Conservation (phyloP, 2,888 invertebrate species). For the Bhutanitis thaidina region DNA sequence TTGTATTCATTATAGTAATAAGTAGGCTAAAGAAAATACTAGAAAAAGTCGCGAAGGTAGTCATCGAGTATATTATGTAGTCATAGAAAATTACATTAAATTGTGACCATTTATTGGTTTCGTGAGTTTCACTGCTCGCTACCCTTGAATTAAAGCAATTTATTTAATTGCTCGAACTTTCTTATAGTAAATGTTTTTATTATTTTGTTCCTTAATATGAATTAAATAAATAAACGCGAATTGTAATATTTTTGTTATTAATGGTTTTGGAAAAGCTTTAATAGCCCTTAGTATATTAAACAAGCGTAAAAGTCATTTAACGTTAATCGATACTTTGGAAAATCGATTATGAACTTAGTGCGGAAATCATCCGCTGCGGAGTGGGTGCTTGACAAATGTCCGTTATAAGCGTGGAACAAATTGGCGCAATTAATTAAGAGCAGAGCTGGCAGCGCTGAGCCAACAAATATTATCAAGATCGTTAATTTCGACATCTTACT, state of each 20-base stretch:
- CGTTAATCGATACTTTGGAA: conserved; percentile 60
- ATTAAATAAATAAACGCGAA: too few relatives aligned
- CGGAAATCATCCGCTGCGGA: conserved; percentile 66
- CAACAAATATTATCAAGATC: conserved; percentile 78
- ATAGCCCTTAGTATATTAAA: not conserved
- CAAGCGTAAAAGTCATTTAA: conserved; percentile 41
- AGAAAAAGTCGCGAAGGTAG: too few relatives aligned
- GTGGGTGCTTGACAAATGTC: conserved; percentile 73
- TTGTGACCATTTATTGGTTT: not conserved
- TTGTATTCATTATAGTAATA: too few relatives aligned
- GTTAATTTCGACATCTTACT: conserved; percentile 74
- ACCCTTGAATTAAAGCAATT: not conserved
- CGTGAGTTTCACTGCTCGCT: not conserved
- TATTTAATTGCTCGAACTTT: not conserved
- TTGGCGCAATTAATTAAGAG: conserved; percentile 74
- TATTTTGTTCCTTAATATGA: too few relatives aligned
- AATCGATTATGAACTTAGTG: conserved; percentile 75
- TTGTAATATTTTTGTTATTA: too few relatives aligned
- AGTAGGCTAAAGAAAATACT: too few relatives aligned
- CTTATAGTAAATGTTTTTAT: too few relatives aligned
- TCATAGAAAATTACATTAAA: not conserved
- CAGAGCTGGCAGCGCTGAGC: conserved; percentile 66
- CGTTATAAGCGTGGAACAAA: conserved; percentile 76
- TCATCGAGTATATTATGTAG: too few relatives aligned
- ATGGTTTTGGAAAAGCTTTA: too few relatives aligned